These are phyloP conservation scores for Conomelus anceps DNA, from an alignment of 2,888 invertebrate species.

Conservation along the genomic window DNA sequence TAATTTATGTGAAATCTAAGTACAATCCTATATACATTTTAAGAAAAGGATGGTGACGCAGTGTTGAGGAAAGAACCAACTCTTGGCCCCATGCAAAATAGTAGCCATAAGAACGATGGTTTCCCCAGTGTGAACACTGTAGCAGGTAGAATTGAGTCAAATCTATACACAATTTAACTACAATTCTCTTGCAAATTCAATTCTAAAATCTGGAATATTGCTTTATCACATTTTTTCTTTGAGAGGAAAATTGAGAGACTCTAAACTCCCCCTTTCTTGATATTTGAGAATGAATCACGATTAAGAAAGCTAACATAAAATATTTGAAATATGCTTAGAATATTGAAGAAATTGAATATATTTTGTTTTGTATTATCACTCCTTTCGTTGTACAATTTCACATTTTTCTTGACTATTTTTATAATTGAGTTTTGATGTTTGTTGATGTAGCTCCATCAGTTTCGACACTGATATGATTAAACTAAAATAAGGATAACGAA, in stretches of 20 bases:
- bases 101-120: slow-evolving; percentile 46
- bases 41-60: slow-evolving; percentile 27
- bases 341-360: no score
- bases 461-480: no score
- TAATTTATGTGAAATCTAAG: no score
- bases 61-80: slow-evolving; percentile 51
- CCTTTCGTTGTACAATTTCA: no score
- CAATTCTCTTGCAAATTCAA: neutral
- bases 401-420: no score
- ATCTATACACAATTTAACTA: slow-evolving; percentile 7
- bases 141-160: neutral
- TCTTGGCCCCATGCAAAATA: slow-evolving; percentile 74
- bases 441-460: no score
- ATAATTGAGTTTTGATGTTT: no score
- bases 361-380: no score
- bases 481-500: no score
- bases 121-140: slow-evolving; percentile 22
- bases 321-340: no score
- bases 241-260: neutral
- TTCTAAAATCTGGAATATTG: neutral
- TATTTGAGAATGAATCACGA: neutral
- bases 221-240: neutral
- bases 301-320: neutral
- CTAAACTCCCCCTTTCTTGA: neutral
- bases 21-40: neutral